phyloP scores from a whole-genome alignment of 1,140 invertebrate genomes.

The Lepidurus arcticus region DNA sequence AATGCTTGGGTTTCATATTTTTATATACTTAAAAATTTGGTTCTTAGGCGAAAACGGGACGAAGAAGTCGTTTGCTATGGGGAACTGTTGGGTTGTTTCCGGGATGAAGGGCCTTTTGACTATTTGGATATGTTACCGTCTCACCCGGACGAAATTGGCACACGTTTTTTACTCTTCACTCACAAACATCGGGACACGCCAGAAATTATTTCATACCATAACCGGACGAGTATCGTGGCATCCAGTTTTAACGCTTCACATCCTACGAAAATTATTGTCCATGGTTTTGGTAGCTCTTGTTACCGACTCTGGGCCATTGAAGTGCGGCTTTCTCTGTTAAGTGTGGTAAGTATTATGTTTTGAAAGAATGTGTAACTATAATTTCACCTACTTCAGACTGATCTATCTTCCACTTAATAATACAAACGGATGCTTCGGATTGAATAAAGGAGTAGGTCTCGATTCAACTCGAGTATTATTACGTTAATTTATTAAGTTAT shows the following conservation, averaged over 20 bases:
- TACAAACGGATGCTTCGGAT: no score
- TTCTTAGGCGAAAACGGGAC: conserved; percentile 41
- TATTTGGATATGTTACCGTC: conserved; percentile 84
- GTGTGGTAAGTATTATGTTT: conserved; percentile 59
- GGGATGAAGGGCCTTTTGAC: conserved; percentile 81
- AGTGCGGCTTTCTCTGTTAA: conserved; percentile 82
- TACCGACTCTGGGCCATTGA: conserved; percentile 86
- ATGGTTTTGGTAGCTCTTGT: conserved; percentile 88
- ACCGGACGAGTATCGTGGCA: conserved; percentile 57
- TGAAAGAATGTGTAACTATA: no score
- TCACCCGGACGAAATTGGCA: conserved; percentile 78
- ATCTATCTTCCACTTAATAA: no score
- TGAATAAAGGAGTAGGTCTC: no score
- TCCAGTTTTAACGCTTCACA: conserved; percentile 57
- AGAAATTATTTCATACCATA: conserved; percentile 44
- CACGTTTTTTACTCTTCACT: conserved; percentile 53
- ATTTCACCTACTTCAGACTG: no score
- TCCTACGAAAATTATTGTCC: conserved; percentile 85
- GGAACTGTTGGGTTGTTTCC: conserved; percentile 80
- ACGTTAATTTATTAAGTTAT: no score
- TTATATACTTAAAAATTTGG: conserved; percentile 6
- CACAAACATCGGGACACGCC: conserved; percentile 41
- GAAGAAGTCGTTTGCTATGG: conserved; percentile 73
- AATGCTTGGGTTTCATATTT: background rate
- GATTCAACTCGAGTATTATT: no score